A percentile compares a stretch with the other conserved stretches of the same genome.
Conservation (phyloP, 2,797 vertebrate genomes). For the Sebastes nivosus region DNA sequence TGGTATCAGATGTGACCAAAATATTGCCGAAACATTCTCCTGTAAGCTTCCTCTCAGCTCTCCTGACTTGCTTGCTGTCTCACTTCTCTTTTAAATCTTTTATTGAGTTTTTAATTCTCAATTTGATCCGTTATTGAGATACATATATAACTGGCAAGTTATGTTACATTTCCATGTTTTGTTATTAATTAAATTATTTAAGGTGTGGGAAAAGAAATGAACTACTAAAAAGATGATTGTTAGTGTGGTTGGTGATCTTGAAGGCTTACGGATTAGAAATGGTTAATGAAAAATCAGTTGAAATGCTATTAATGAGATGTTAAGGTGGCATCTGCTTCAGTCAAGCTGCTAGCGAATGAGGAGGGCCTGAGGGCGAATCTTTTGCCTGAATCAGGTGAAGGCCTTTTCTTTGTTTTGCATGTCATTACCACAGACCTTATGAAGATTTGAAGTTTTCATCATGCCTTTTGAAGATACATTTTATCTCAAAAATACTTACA, state of each 20-base stretch:
- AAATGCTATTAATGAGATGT: neutral
- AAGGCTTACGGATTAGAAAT: neutral
- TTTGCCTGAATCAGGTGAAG: neutral
- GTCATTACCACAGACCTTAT: neutral
- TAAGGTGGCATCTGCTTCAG: neutral
- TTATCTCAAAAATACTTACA: neutral
- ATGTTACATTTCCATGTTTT: conserved; percentile 21
- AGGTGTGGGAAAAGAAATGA: neutral
- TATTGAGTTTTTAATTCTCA: neutral
- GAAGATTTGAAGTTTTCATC: neutral
- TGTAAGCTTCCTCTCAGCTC: neutral
- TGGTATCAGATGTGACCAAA: conserved; percentile 62
- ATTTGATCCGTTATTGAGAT: neutral
- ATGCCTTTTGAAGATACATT: conserved; percentile 2
- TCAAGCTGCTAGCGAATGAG: neutral
- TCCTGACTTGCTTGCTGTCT: neutral
- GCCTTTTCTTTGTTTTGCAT: neutral
- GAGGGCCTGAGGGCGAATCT: neutral
- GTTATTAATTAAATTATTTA: conserved; percentile 16
- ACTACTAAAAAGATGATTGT: neutral
- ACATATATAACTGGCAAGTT: neutral
- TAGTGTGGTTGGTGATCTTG: neutral
- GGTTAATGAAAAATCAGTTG: neutral
- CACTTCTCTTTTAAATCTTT: neutral
- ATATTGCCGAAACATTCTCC: conserved; percentile 25